Conservation (phyloP, 2,797 vertebrate genomes). For the Sebastes nivosus region DNA sequence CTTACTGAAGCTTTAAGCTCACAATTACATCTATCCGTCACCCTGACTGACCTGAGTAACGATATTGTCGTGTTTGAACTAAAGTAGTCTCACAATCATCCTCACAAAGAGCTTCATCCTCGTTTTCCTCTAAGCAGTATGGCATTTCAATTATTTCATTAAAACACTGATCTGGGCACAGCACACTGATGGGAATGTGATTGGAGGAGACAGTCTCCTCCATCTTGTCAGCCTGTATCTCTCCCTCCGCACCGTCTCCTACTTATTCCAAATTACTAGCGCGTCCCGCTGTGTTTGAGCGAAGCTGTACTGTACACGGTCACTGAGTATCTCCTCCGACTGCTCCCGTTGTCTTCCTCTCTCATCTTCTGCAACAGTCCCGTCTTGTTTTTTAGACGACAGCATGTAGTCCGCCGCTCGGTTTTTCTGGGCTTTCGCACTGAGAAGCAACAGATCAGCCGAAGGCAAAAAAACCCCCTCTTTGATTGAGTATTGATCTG, state of each 20-base stretch:
- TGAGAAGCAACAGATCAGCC: constrained; percentile 42
- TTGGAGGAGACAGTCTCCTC: constrained; percentile 26
- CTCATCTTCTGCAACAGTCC: not conserved
- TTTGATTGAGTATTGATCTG: constrained; percentile 81
- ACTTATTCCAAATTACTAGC: constrained; percentile 25
- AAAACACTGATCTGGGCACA: not conserved
- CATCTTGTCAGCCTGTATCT: constrained; percentile 3
- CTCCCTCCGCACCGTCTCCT: not conserved
- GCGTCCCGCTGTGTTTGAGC: constrained; percentile 3
- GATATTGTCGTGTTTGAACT: not conserved
- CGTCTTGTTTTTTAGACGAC: not conserved
- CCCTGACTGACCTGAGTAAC: not conserved
- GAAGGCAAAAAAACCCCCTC: constrained; percentile 15
- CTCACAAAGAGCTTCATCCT: not conserved
- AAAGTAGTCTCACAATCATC: not conserved
- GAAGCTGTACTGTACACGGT: not conserved
- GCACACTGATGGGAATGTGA: constrained; percentile 3
- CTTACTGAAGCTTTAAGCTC: not conserved
- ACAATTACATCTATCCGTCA: not conserved
- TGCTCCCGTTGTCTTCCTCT: not conserved
- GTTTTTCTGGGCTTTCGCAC: constrained; percentile 13
- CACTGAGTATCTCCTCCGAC: not conserved
- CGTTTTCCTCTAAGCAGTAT: not conserved
- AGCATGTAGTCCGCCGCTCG: not conserved
- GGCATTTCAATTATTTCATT: constrained; percentile 4